A percentile compares a stretch with the other conserved stretches of the same genome.
Evolutionary conservation across 2,797 vertebrate species (phyloP).

Genomic region (Eulemur coronatus): DNA sequence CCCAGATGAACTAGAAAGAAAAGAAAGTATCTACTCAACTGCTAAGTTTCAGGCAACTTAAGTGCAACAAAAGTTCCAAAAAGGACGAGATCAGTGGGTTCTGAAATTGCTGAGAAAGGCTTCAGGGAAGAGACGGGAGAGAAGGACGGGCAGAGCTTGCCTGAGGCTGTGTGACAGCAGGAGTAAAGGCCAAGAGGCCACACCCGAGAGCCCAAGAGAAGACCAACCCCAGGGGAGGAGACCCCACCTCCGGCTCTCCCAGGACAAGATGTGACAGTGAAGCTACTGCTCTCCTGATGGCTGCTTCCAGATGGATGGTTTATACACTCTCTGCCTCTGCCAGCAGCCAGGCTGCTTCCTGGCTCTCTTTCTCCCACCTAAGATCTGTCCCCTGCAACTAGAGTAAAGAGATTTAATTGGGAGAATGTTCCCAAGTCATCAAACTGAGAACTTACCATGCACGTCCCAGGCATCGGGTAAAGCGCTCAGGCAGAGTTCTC

Average conservation of each 20-base stretch:
- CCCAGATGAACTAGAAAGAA: not conserved
- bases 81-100: not conserved
- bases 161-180: not conserved
- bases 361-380: not conserved
- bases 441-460: not conserved
- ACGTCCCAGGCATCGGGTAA: not conserved
- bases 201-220: not conserved
- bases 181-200: not conserved
- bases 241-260: not conserved
- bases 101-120: not conserved
- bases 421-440: not conserved
- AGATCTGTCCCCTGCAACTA: not conserved
- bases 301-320: not conserved
- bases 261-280: accelerated
- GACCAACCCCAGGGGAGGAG: not conserved
- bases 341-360: not conserved
- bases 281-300: not conserved
- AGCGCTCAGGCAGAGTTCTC: not conserved
- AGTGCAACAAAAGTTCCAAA: not conserved
- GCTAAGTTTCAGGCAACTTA: not conserved
- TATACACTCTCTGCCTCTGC: not conserved
- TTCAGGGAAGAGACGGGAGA: not conserved
- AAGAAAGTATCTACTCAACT: not conserved
- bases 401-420: not conserved
- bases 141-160: not conserved